These are phyloP conservation scores for Arothron firmamentum DNA, from an alignment of 2,113 vertebrate genomes.

Conservation along the genomic window DNA sequence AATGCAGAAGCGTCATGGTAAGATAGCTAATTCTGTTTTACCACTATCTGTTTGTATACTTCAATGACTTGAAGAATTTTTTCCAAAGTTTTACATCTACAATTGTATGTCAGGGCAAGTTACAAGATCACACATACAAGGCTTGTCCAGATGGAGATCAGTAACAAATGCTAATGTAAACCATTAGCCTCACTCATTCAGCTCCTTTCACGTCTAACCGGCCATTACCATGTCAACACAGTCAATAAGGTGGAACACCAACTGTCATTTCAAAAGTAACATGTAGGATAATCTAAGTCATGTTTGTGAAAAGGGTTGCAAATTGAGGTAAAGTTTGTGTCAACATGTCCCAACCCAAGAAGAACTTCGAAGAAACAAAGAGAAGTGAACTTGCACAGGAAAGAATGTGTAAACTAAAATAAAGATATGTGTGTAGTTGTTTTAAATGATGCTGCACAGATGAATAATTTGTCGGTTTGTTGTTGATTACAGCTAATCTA, in stretches of 20 bases:
- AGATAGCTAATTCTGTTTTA: no score
- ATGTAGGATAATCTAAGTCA: slow-evolving; percentile 27
- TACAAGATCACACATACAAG: slow-evolving; percentile 16
- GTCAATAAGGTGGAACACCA: slow-evolving; percentile 17
- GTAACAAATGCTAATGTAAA: slow-evolving; percentile 37
- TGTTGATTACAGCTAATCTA: no score
- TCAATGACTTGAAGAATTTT: no score
- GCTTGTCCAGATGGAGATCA: slow-evolving; percentile 22
- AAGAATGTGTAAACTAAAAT: no score
- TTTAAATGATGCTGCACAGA: neutral
- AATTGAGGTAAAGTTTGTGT: neutral
- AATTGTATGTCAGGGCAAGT: neutral
- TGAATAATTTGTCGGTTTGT: no score
- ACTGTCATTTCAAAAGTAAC: slow-evolving; percentile 40
- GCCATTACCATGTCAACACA: slow-evolving; percentile 57
- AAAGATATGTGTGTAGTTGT: neutral
- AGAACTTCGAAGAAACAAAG: no score
- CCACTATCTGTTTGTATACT: no score
- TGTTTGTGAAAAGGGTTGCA: slow-evolving; percentile 48
- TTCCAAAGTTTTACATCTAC: no score
- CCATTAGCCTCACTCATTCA: slow-evolving; percentile 41
- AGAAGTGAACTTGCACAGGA: no score
- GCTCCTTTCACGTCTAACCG: slow-evolving; percentile 37
- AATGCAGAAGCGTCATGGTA: no score
- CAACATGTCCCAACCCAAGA: slow-evolving; percentile 7